A percentile compares a stretch with the other conserved stretches of the same genome.
Conservation (phyloP, 2,888 invertebrate species). For the Drosophila buzzatii region DNA sequence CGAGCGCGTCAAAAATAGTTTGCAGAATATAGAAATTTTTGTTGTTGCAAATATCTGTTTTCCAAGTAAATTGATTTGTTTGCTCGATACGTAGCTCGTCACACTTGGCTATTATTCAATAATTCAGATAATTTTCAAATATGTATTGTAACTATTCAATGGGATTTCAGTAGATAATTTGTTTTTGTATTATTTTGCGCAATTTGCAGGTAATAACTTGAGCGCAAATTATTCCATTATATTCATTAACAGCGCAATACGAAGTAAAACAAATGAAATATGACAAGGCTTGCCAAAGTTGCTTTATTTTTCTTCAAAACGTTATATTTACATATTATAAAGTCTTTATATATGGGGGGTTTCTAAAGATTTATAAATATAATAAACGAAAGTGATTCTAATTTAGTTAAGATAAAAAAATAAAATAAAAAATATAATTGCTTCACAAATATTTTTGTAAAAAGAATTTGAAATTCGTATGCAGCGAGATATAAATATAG, state of each 20-base stretch:
- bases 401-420: neutral
- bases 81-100: constrained; percentile 51
- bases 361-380: constrained; percentile 17
- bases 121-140: constrained; percentile 16
- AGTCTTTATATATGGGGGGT: neutral
- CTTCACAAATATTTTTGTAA: neutral
- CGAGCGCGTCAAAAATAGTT: constrained; percentile 69
- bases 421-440: neutral
- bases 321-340: neutral
- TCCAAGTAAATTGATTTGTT: constrained; percentile 29
- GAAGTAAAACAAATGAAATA: constrained; percentile 38
- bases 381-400: constrained; percentile 28
- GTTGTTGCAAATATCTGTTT: constrained; percentile 28
- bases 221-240: constrained; percentile 42
- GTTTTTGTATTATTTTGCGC: neutral
- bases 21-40: constrained; percentile 15
- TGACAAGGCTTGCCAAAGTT: constrained; percentile 37
- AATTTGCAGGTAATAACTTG: constrained; percentile 27
- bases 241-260: constrained; percentile 34
- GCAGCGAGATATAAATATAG: neutral
- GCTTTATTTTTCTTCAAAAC: neutral
- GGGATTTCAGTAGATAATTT: neutral
- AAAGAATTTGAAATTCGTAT: neutral
- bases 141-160: constrained; percentile 8
- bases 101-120: constrained; percentile 36